Evolutionary conservation across 2,113 vertebrate genomes (phyloP).

Genomic region (Sardina pilchardus): DNA sequence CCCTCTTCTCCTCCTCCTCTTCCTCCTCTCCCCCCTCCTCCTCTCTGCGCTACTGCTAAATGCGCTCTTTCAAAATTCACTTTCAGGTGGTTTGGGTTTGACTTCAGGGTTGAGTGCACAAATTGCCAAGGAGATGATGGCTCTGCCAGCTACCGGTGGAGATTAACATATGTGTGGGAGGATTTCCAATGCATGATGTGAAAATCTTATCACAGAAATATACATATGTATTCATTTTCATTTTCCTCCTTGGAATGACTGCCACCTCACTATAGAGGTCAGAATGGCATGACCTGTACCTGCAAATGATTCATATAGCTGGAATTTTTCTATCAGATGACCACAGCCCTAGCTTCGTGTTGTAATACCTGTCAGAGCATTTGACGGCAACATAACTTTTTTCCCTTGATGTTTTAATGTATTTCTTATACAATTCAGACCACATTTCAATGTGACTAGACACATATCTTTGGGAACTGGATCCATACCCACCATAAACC

Average conservation of each 20-base stretch:
- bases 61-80: slow-evolving; percentile 39
- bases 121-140: slow-evolving; percentile 18
- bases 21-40: neutral
- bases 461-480: neutral
- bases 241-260: neutral
- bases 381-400: neutral
- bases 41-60: slow-evolving; percentile 22
- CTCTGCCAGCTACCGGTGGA: slow-evolving; percentile 9
- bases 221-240: slow-evolving; percentile 21
- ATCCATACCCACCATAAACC: slow-evolving; percentile 7
- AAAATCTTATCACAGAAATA: slow-evolving; percentile 21
- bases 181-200: slow-evolving; percentile 18
- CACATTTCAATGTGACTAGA: neutral
- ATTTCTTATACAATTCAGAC: slow-evolving; percentile 7
- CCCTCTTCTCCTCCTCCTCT: neutral
- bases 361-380: neutral
- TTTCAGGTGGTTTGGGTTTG: slow-evolving; percentile 30
- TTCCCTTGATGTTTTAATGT: slow-evolving; percentile 11
- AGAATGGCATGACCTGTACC: slow-evolving; percentile 4
- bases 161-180: slow-evolving; percentile 21
- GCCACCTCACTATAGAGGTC: neutral
- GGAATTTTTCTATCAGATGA: neutral
- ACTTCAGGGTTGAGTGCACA: slow-evolving; percentile 37
- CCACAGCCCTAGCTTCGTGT: neutral
- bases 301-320: neutral